phyloP scores from a whole-genome alignment of 23 tunicate genomes.

The Oikopleura dioica region DNA sequence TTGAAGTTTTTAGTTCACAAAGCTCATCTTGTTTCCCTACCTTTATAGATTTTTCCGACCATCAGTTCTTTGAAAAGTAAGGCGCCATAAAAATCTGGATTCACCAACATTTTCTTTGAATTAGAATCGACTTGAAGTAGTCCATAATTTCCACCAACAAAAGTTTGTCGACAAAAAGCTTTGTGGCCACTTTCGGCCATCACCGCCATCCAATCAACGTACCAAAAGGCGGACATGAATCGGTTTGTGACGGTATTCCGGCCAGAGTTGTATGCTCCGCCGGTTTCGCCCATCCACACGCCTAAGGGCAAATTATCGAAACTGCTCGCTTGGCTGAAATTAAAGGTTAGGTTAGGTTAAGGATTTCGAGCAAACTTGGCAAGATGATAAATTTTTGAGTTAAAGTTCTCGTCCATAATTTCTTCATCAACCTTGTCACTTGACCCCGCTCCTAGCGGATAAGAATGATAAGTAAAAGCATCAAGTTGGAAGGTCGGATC shows the following conservation, averaged over 20 bases:
- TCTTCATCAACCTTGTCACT: neutral
- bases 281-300: conserved; percentile 10
- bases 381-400: too few relatives aligned
- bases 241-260: conserved; percentile 12
- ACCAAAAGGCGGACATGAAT: conserved; percentile 10
- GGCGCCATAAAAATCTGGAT: conserved; percentile 3
- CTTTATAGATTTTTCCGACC: neutral
- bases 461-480: neutral
- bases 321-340: neutral
- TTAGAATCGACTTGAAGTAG: too few relatives aligned
- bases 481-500: neutral
- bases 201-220: conserved; percentile 3
- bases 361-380: too few relatives aligned
- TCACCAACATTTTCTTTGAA: too few relatives aligned
- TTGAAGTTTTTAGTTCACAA: neutral
- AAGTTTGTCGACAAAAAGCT: conserved; percentile 12
- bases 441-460: neutral
- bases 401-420: too few relatives aligned
- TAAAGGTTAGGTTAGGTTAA: too few relatives aligned
- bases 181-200: conserved; percentile 2
- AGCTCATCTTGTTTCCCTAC: too few relatives aligned
- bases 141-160: conserved; percentile 5
- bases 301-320: neutral
- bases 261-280: conserved; percentile 2
- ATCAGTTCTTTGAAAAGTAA: neutral